phyloP scores from a whole-genome alignment of 2,888 invertebrate species.

The Orthonychiurus folsomi region DNA sequence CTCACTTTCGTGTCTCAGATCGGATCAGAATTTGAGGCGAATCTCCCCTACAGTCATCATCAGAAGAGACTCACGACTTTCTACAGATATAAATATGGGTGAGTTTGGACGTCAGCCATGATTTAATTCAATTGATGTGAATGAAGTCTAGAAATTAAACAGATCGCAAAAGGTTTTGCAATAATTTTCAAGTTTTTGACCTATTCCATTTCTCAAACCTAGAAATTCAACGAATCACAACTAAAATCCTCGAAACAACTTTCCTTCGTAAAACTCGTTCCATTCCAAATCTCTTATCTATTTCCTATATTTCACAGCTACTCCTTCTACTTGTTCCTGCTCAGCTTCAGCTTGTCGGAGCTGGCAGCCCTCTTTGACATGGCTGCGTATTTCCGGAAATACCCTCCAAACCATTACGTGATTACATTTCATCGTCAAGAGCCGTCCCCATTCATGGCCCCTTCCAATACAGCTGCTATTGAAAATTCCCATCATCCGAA shows the following conservation, averaged over 20 bases:
- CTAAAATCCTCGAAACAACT: too few relatives aligned
- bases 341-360: constrained; percentile 36
- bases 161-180: too few relatives aligned
- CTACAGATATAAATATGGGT: constrained; percentile 38
- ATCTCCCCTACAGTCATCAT: constrained; percentile 31
- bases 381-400: constrained; percentile 37
- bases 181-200: too few relatives aligned
- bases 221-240: too few relatives aligned
- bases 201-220: too few relatives aligned
- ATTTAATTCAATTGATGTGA: too few relatives aligned
- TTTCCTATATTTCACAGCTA: constrained; percentile 9
- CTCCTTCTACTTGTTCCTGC: constrained; percentile 37
- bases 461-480: constrained; percentile 15
- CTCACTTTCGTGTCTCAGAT: constrained; percentile 39
- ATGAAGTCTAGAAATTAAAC: too few relatives aligned
- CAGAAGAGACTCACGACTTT: constrained; percentile 34
- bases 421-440: constrained; percentile 39
- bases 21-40: constrained; percentile 39
- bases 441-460: constrained; percentile 35
- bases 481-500: constrained; percentile 7
- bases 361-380: constrained; percentile 37
- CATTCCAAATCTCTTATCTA: too few relatives aligned
- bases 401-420: constrained; percentile 36
- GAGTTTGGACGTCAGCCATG: too few relatives aligned
- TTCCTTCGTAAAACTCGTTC: too few relatives aligned